Evolutionary conservation across 2,888 invertebrate species (phyloP).

Genomic region (Aphidoletes aphidimyza): DNA sequence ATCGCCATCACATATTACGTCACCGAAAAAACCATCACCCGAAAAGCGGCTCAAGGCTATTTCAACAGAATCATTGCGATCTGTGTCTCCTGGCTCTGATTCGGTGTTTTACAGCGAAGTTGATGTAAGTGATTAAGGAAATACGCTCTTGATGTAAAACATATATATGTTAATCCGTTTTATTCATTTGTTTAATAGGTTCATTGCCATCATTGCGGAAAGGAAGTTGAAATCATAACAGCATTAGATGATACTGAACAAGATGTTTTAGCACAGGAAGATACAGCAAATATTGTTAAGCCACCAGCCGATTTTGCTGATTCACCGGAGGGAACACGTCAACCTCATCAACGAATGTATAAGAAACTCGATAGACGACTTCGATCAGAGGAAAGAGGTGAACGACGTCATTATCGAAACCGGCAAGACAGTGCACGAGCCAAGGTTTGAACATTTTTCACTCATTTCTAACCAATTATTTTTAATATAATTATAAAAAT

Average conservation of each 20-base stretch:
- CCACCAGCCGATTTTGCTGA: conserved; percentile 91
- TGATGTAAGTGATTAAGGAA: conserved; percentile 65
- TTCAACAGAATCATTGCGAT: conserved; percentile 86
- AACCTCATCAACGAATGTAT: conserved; percentile 70
- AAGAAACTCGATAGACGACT: conserved; percentile 83
- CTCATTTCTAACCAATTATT: no score
- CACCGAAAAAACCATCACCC: conserved; percentile 61
- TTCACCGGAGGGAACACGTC: conserved; percentile 72
- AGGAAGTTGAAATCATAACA: conserved; percentile 77
- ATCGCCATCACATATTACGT: conserved; percentile 10
- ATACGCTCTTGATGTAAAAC: background rate
- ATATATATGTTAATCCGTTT: background rate
- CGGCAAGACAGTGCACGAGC: conserved; percentile 79
- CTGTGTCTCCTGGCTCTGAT: conserved; percentile 91
- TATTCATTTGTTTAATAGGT: conserved; percentile 63
- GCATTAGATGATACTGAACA: conserved; percentile 65
- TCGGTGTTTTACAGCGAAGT: conserved; percentile 89
- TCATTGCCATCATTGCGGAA: conserved; percentile 85
- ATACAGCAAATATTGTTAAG: conserved; percentile 78
- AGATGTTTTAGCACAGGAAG: conserved; percentile 67
- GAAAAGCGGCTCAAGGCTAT: conserved; percentile 78
- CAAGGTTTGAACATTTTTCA: conserved; percentile 72
- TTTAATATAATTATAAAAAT: no score
- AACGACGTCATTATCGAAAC: conserved; percentile 73
- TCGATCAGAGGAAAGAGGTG: conserved; percentile 80